Percentiles rank a stretch among this genome's conserved stretches.
Evolutionary conservation across 2,113 vertebrate species (phyloP).

Genomic region (Tachysurus vachellii): DNA sequence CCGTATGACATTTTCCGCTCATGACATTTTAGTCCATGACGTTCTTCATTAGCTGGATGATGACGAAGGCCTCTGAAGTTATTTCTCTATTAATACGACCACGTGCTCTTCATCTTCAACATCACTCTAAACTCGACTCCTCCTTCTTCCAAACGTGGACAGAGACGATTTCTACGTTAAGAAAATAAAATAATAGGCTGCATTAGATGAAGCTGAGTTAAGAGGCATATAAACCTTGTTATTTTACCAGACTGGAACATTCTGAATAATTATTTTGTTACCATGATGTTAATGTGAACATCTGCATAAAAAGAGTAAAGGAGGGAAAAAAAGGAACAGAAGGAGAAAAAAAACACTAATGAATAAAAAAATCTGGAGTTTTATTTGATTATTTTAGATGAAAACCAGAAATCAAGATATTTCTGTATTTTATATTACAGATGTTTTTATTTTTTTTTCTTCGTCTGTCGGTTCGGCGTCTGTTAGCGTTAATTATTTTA

Average conservation of each 20-base stretch:
- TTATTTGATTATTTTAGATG: background rate
- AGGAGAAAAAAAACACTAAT: too few relatives aligned
- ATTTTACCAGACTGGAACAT: background rate
- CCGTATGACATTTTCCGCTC: constrained; percentile 25
- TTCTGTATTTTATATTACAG: too few relatives aligned
- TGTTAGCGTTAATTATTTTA: too few relatives aligned
- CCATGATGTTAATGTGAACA: background rate
- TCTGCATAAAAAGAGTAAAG: too few relatives aligned
- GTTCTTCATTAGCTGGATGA: constrained; percentile 37
- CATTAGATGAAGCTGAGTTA: background rate
- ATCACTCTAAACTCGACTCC: background rate
- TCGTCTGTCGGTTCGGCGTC: too few relatives aligned
- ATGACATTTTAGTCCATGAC: constrained; percentile 23
- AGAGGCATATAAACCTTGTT: background rate
- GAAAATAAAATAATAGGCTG: background rate
- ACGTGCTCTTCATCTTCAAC: constrained; percentile 26
- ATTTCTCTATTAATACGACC: constrained; percentile 3
- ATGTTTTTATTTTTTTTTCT: background rate
- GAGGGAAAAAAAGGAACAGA: background rate
- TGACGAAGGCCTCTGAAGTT: constrained; percentile 6
- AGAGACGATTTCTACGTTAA: background rate
- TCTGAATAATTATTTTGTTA: background rate
- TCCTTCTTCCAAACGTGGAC: background rate
- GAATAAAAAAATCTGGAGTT: too few relatives aligned
- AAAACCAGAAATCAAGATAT: background rate